Conservation (phyloP, 2,888 invertebrate genomes). For the Drosophila subsilvestris region DNA sequence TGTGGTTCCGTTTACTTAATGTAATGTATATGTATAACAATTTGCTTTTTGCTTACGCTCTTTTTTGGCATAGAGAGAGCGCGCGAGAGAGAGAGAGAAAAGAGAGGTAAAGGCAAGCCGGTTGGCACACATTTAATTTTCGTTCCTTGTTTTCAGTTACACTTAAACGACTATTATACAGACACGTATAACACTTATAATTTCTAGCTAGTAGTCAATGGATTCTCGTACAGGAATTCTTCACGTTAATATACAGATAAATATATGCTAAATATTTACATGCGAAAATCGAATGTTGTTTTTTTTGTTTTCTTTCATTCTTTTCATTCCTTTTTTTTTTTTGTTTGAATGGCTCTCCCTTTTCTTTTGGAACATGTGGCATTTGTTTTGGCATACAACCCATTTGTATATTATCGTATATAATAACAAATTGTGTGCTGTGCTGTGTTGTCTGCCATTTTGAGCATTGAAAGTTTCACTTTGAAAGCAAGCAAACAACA, state of each 20-base stretch:
- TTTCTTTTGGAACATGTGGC: not conserved
- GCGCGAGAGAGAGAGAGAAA: not conserved
- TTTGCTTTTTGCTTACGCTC: too few relatives aligned
- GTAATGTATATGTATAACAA: too few relatives aligned
- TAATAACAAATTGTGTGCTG: slow-evolving; percentile 8
- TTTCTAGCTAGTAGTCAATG: slow-evolving; percentile 1
- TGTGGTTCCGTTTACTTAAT: not conserved
- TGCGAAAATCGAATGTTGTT: slow-evolving; percentile 34
- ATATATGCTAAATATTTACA: slow-evolving; percentile 36
- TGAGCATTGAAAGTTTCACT: slow-evolving; percentile 79
- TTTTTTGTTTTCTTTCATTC: too few relatives aligned
- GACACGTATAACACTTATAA: not conserved
- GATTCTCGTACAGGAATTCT: slow-evolving; percentile 9
- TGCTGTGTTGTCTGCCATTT: slow-evolving; percentile 37
- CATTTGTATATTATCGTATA: not conserved
- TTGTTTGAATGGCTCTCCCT: not conserved
- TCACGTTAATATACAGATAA: slow-evolving; percentile 4
- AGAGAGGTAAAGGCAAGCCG: not conserved
- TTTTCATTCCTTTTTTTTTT: too few relatives aligned
- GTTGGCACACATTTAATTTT: not conserved
- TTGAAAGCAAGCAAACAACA: slow-evolving; percentile 64
- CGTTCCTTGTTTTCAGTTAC: not conserved
- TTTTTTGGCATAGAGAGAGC: too few relatives aligned
- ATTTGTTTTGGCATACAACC: slow-evolving; percentile 2
- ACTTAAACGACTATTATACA: not conserved